Evolutionary conservation across 2,113 vertebrate species (phyloP).

Genomic region (Tretioscincus oriximinensis): DNA sequence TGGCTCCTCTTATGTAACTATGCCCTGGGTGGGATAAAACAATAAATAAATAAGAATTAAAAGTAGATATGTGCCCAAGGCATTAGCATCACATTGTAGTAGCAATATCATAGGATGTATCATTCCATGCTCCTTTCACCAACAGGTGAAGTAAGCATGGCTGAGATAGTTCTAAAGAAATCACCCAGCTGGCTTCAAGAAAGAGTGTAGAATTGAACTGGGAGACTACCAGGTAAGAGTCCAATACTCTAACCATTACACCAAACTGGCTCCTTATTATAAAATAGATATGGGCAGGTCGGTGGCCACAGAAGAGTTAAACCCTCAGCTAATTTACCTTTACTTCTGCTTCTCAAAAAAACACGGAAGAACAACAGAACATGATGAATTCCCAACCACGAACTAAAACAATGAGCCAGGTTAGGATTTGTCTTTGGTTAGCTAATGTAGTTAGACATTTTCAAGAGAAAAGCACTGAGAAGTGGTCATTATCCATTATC

Average conservation of each 20-base stretch:
- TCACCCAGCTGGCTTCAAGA: too few relatives aligned
- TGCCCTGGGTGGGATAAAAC: too few relatives aligned
- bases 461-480: conserved; percentile 71
- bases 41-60: too few relatives aligned
- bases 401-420: conserved; percentile 64
- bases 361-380: conserved; percentile 12
- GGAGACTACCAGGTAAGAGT: too few relatives aligned
- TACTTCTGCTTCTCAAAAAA: conserved; percentile 38
- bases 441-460: conserved; percentile 75
- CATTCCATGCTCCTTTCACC: too few relatives aligned
- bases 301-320: conserved; percentile 14
- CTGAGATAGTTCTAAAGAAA: too few relatives aligned
- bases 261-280: neutral
- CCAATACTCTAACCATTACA: too few relatives aligned
- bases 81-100: too few relatives aligned
- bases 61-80: too few relatives aligned
- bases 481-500: conserved; percentile 80
- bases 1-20: too few relatives aligned
- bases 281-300: neutral
- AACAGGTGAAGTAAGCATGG: too few relatives aligned
- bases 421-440: conserved; percentile 65
- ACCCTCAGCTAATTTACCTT: conserved; percentile 43
- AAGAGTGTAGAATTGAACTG: neutral
- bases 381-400: conserved; percentile 51
- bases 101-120: too few relatives aligned